Evolutionary conservation across 2,888 invertebrate species (phyloP), one percentile per base, ranked within the genome.

Genomic region (Drosophila meridionalis): DNA sequence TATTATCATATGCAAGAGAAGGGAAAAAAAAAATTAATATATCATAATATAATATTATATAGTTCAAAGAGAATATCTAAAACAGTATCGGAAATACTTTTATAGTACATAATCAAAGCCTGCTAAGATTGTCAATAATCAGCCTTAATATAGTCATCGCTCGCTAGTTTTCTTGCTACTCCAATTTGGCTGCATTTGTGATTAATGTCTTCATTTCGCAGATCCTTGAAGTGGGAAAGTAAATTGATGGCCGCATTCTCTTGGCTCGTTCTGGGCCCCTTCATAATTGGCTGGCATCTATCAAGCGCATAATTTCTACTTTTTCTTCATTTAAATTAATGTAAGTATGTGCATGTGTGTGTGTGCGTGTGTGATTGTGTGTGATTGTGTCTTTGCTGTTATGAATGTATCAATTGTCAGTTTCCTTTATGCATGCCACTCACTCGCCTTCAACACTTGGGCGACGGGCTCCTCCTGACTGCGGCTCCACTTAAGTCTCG

Each of bases 361-460:
- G 5, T 58, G 8, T 52, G 34, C 2, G 42, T 36, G 12, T 8
- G 7, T 42, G 11, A 47, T 36, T 38, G 47, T 47, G 30, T 14
- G 14, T 48, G 42, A 38, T 38, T 43, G 36, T 14, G 14, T 48
- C 12, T 55, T 43, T 58, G 34, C 40, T 67, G 32, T 52, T 28
- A 71, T 72, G 43, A 67, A 62, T 72, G 70, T 66, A 76, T 76
- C 78, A 78, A 79, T 76, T 78, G 79, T 73, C 66, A 52, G 78
- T 60, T 78, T 78, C 76, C 78, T 79, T 78, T 78, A 72, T 72
- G 76, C 78, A 79, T 79, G 78, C 78, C 78, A 78, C 76, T 78
- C 77, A 75, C 28, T 64, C 60, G 68, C 58, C 61, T 77, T 77
- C 79, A 78, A 72, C 79, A 71, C 66, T 40, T 57, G 56, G 70